phyloP scores from a whole-genome alignment of 2,797 vertebrate genomes.

The Oceanodroma leucorhoa region DNA sequence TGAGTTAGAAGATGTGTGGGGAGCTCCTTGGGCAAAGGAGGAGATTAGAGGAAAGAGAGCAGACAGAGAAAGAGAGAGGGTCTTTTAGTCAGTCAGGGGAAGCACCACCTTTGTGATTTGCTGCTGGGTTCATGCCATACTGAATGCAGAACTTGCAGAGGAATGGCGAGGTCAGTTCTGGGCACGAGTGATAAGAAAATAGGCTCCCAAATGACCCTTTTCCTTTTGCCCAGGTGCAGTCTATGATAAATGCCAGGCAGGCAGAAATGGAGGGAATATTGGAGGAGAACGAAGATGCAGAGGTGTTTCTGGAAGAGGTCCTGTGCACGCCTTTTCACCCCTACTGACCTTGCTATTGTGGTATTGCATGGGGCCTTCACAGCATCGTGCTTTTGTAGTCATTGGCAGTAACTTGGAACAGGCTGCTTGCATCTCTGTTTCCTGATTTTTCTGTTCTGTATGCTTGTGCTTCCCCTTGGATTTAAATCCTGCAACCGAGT shows the following conservation, averaged over 20 bases:
- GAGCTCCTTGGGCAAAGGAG: not conserved
- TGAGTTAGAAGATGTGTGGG: not conserved
- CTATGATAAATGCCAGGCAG: slow-evolving; percentile 54
- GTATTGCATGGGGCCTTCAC: not conserved
- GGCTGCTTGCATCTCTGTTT: not conserved
- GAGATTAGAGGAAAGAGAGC: not conserved
- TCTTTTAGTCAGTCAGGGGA: not conserved
- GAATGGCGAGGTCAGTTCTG: not conserved
- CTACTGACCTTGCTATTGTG: not conserved
- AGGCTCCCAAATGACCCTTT: not conserved
- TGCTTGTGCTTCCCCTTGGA: not conserved
- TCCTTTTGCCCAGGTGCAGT: slow-evolving; percentile 57
- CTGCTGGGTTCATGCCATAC: not conserved
- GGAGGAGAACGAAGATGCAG: not conserved
- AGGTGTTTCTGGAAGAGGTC: not conserved
- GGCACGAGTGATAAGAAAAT: not conserved
- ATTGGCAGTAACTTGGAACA: not conserved
- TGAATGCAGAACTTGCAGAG: not conserved
- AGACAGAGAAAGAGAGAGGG: not conserved
- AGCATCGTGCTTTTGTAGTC: not conserved
- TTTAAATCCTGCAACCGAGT: not conserved
- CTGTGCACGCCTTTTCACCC: not conserved
- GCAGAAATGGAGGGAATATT: not conserved
- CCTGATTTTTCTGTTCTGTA: not conserved
- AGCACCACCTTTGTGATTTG: not conserved